phyloP scores from a whole-genome alignment of 1,140 invertebrate genomes.

The Chelonus insularis region DNA sequence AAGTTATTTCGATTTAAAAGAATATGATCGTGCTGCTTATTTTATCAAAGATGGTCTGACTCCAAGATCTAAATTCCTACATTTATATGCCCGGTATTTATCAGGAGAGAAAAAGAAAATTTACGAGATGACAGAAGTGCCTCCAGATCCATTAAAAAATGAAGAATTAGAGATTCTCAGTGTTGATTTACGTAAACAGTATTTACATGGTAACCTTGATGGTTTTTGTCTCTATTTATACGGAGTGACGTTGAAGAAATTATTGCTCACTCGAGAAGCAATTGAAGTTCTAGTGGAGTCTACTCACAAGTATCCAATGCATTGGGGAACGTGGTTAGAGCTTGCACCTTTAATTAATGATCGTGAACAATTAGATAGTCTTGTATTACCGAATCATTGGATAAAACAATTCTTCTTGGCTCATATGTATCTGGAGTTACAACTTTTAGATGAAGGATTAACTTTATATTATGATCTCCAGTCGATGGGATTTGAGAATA shows the following conservation, averaged over 20 bases:
- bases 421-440: constrained; percentile 87
- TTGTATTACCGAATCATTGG: constrained; percentile 87
- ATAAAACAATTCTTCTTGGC: constrained; percentile 92
- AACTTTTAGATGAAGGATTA: constrained; percentile 87
- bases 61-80: constrained; percentile 74
- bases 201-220: constrained; percentile 72
- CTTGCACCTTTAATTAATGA: constrained; percentile 84
- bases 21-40: constrained; percentile 88
- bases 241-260: constrained; percentile 86
- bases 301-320: constrained; percentile 75
- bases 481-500: constrained; percentile 80
- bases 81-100: constrained; percentile 85
- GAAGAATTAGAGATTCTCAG: constrained; percentile 63
- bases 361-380: constrained; percentile 67
- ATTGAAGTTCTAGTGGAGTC: constrained; percentile 78
- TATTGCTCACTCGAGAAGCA: constrained; percentile 77
- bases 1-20: constrained; percentile 88
- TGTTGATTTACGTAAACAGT: constrained; percentile 63
- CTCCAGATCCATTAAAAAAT: constrained; percentile 67
- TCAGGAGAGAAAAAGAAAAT: constrained; percentile 86
- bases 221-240: constrained; percentile 89
- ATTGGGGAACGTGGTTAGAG: constrained; percentile 95
- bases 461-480: constrained; percentile 79
- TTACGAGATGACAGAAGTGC: constrained; percentile 79
- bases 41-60: constrained; percentile 74